A percentile compares a stretch with the other conserved stretches of the same genome.
Evolutionary conservation across 2,888 invertebrate species (phyloP).

Genomic region (Diaphora mendica): DNA sequence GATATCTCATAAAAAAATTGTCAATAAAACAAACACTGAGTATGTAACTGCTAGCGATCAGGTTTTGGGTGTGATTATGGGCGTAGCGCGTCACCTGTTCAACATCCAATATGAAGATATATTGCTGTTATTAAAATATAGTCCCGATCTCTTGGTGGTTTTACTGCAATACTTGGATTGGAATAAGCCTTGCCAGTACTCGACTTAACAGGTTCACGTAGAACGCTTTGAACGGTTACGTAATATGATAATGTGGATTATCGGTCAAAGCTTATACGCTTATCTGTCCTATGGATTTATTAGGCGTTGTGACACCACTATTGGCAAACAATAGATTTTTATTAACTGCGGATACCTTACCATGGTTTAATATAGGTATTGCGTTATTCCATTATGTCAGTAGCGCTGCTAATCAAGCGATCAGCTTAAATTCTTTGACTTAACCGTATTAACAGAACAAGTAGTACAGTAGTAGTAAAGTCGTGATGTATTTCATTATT

Average conservation of each 20-base stretch:
- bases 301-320: slow-evolving; percentile 22
- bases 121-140: slow-evolving; percentile 50
- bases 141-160: slow-evolving; percentile 50
- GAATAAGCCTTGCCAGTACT: slow-evolving; percentile 36
- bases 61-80: slow-evolving; percentile 57
- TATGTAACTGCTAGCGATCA: slow-evolving; percentile 60
- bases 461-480: background rate
- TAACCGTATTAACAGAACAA: background rate
- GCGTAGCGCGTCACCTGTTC: slow-evolving; percentile 20
- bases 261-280: slow-evolving; percentile 29
- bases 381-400: background rate
- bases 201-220: slow-evolving; percentile 40
- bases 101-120: slow-evolving; percentile 50
- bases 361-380: background rate
- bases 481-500: background rate
- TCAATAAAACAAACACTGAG: slow-evolving; percentile 68
- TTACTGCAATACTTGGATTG: slow-evolving; percentile 48
- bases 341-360: background rate
- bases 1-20: slow-evolving; percentile 65
- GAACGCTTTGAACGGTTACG: slow-evolving; percentile 26
- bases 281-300: slow-evolving; percentile 31
- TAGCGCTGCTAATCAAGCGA: background rate
- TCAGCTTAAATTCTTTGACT: background rate
- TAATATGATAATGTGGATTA: slow-evolving; percentile 40
- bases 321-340: slow-evolving; percentile 15